Evolutionary conservation across 2,113 vertebrate species (phyloP).

Genomic region (Circaetus cinerascens): DNA sequence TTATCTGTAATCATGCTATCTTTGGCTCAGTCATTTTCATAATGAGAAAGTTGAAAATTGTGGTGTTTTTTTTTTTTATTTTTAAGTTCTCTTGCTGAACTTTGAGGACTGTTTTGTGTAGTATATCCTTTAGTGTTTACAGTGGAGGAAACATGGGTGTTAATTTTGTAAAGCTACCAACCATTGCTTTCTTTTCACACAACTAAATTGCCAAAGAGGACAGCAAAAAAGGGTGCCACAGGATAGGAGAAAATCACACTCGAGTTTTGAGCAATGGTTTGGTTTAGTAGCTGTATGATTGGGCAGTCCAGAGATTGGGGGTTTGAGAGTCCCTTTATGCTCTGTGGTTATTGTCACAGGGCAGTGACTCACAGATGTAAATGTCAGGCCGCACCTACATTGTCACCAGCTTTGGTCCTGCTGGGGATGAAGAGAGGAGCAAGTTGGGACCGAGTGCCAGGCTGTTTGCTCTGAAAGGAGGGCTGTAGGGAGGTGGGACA

Average conservation of each 20-base stretch:
- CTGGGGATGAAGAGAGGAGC: not conserved
- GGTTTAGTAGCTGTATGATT: not conserved
- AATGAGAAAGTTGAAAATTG: not conserved
- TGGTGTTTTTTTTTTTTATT: not conserved
- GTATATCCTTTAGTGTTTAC: not conserved
- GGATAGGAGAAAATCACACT: not conserved
- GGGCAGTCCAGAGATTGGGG: not conserved
- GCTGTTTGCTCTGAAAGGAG: too few relatives aligned
- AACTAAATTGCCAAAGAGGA: not conserved
- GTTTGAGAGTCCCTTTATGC: not conserved
- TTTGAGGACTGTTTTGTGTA: not conserved
- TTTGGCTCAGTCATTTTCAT: not conserved
- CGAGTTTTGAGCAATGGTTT: rapidly evolving
- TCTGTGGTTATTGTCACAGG: not conserved
- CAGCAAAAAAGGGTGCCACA: not conserved
- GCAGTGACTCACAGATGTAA: not conserved
- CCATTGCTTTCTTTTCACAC: not conserved
- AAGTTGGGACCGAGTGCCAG: rapidly evolving
- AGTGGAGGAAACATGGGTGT: not conserved
- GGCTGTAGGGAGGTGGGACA: not conserved
- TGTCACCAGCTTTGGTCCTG: not conserved
- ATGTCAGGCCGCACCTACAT: not conserved
- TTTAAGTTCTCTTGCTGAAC: not conserved
- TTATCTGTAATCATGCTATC: not conserved
- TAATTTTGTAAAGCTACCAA: not conserved